Percentiles rank a stretch among this genome's conserved stretches.
These are phyloP conservation scores for Progne subis DNA, from an alignment of 2,113 vertebrate species.

Conservation along the genomic window DNA sequence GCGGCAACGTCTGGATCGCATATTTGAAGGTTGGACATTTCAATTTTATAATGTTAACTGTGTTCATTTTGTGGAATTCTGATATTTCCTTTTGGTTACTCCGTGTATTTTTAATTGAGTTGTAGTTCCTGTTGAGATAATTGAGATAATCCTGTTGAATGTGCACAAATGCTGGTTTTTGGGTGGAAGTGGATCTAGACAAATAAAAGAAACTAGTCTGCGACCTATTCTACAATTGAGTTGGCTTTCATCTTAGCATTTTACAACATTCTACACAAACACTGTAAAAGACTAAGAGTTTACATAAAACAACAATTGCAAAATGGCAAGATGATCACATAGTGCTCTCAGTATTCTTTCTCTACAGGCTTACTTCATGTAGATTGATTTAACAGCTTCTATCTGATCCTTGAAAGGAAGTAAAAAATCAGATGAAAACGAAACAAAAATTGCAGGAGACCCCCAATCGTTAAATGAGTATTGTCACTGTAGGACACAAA, in stretches of 20 bases:
- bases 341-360: not conserved
- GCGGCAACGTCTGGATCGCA: conserved; percentile 74
- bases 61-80: not conserved
- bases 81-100: not conserved
- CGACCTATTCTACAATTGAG: not conserved
- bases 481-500: no score
- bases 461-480: not conserved
- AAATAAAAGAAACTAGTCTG: not conserved
- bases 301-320: not conserved
- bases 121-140: not conserved
- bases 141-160: not conserved
- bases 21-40: conserved; percentile 73
- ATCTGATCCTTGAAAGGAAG: not conserved
- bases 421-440: not conserved
- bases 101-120: not conserved
- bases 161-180: not conserved
- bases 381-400: not conserved
- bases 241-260: not conserved
- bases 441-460: not conserved
- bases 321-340: not conserved
- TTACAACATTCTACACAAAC: not conserved
- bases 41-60: not conserved
- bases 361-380: not conserved
- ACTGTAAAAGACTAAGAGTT: not conserved
- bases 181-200: not conserved